Base-by-base conservation (phyloP, 37 sponge, comb jelly and placozoan genomes). In the Amphimedon queenslandica region DNA sequence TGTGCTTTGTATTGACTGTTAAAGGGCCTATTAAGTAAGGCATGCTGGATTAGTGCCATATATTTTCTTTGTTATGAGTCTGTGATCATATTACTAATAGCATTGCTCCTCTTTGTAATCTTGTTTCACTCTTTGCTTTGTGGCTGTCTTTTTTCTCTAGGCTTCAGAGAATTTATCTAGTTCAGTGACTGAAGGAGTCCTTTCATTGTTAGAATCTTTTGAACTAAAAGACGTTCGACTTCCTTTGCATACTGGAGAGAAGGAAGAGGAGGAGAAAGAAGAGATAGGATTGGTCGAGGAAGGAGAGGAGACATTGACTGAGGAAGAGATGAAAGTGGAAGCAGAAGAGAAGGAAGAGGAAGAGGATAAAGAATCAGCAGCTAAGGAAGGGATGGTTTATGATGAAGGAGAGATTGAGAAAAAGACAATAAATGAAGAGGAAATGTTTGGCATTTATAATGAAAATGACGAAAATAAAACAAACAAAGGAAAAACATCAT, bases 161-260 rank as follows among this genome's bases (percentile, higher is more conserved):
- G 77, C 74, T 0, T 20, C 64, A 10, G 84, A 76, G 25, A 37
- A 4, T 10, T 55, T 83, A 28, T 58, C 84, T 33, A 58, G 71
- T 34, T 35, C 40, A 13, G 77, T 83, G 33, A 71, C 77, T 53
- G 66, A 76, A 32, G 64, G 29, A 20, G 25, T 83, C 13, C 77
- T 69, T 11, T 4, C 11, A 18, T 36, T 70, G 72, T 40, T 83
- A 2, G 2, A 29, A 31, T 16, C 1, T 16, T 37, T 82, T 42
- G 29, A 40, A 3, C 42, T 82, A 4, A 24, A 6, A n/a, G 27
- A n/a, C 5, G 5, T 25, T 6, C 23, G 21, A 60, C 5, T 60
- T 47, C 53, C 53, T 47, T n/a, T n/a, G n/a, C n/a, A n/a, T 5
- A 16, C 67, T 8, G 67, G 35, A 28, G n/a, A 37, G 25, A 53